Evolutionary conservation across 2,113 vertebrate species (phyloP).

Genomic region (Leptobrachium ailaonicum): DNA sequence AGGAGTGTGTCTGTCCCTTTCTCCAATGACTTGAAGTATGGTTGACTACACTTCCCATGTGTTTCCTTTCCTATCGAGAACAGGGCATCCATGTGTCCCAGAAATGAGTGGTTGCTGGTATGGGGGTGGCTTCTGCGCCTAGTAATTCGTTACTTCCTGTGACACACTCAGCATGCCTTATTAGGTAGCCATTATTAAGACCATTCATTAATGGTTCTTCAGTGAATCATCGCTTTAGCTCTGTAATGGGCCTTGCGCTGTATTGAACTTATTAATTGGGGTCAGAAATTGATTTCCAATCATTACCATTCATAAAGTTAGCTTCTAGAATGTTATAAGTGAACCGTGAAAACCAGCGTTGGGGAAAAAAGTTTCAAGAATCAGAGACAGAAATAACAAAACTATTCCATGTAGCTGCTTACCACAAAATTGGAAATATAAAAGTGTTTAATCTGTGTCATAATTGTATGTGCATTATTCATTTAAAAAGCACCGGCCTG

Average conservation of each 20-base stretch:
- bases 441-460: constrained; percentile 22
- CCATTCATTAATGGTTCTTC: constrained; percentile 18
- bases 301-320: constrained; percentile 20
- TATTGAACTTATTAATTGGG: constrained; percentile 7
- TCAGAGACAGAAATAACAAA: background rate
- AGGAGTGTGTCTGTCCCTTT: too few species aligned
- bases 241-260: constrained; percentile 25
- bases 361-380: background rate
- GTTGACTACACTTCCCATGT: too few species aligned
- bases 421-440: constrained; percentile 19
- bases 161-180: too few species aligned
- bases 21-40: too few species aligned
- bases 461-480: constrained; percentile 41
- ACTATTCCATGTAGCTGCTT: constrained; percentile 1
- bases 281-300: constrained; percentile 18
- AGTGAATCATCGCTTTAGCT: constrained; percentile 8
- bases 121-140: too few species aligned
- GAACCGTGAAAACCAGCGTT: background rate
- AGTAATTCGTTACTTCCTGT: too few species aligned
- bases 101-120: too few species aligned
- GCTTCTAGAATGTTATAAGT: background rate
- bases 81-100: too few species aligned
- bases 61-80: too few species aligned
- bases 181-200: background rate
- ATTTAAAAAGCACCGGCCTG: constrained; percentile 15